These are phyloP conservation scores for Hyposoter dolosus DNA, from an alignment of 2,888 invertebrate genomes.

Conservation along the genomic window DNA sequence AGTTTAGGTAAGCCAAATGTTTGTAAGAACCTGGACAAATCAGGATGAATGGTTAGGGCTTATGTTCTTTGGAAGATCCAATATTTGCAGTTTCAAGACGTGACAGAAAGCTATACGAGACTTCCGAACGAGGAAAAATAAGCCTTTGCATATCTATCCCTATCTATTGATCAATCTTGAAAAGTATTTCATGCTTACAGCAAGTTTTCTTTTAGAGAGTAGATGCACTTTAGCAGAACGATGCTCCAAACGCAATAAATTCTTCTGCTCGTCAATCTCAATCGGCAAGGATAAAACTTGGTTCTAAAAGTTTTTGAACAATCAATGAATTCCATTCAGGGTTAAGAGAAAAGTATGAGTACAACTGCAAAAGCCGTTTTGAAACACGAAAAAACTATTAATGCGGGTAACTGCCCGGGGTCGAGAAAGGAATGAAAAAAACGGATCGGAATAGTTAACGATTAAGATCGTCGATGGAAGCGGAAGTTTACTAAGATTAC, in stretches of 20 bases:
- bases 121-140: conserved; percentile 15
- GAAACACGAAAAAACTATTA: conserved; percentile 35
- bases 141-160: not conserved
- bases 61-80: conserved; percentile 42
- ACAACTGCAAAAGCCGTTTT: not conserved
- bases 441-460: conserved; percentile 9
- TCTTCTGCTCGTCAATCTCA: conserved; percentile 28
- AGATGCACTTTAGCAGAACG: conserved; percentile 4
- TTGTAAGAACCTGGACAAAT: conserved; percentile 66
- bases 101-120: conserved; percentile 33
- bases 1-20: conserved; percentile 56
- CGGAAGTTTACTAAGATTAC: conserved; percentile 12
- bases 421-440: not conserved
- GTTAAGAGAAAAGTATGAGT: conserved; percentile 26
- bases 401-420: not conserved
- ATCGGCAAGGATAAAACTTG: conserved; percentile 20
- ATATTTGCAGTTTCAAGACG: conserved; percentile 60
- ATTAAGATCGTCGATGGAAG: conserved; percentile 21
- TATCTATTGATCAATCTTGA: conserved; percentile 34
- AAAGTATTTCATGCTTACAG: conserved; percentile 19
- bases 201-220: not conserved
- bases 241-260: conserved; percentile 37
- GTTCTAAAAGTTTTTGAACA: conserved; percentile 43
- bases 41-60: conserved; percentile 59
- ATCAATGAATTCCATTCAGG: conserved; percentile 53